Percentiles rank a stretch among this genome's conserved stretches.
Conservation (phyloP, 2,888 invertebrate genomes). For the Apoda limacodes region DNA sequence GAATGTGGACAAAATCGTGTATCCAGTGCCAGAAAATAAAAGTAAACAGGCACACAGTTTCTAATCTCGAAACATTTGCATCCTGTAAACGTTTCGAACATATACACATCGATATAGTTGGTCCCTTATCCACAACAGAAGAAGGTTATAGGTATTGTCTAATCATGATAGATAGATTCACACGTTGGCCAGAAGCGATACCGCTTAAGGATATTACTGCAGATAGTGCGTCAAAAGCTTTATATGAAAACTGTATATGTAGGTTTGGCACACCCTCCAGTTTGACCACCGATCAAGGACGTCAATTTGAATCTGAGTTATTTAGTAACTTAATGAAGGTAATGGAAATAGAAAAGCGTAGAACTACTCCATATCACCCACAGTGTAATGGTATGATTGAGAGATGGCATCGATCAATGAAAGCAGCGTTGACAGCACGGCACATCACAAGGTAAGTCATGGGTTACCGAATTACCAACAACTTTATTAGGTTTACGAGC, state of each 20-base stretch:
- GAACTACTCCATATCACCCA: constrained; percentile 21
- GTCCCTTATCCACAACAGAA: constrained; percentile 11
- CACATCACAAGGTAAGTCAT: constrained; percentile 2
- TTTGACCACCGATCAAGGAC: constrained; percentile 12
- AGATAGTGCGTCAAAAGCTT: constrained; percentile 18
- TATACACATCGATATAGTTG: constrained; percentile 16
- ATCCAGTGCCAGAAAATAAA: constrained; percentile 13
- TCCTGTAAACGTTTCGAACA: constrained; percentile 14
- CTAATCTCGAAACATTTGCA: constrained; percentile 6
- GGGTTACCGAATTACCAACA: constrained; percentile 23
- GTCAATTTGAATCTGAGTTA: constrained; percentile 26
- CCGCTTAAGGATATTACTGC: constrained; percentile 19
- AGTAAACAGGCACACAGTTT: constrained; percentile 12
- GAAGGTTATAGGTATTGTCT: constrained; percentile 19
- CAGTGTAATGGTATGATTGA: constrained; percentile 21
- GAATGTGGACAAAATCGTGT: constrained; percentile 9
- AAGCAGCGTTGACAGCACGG: constrained; percentile 17
- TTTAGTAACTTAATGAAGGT: constrained; percentile 18
- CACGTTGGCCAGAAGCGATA: constrained; percentile 20
- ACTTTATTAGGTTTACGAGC: constrained; percentile 26
- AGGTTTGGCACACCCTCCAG: constrained; percentile 9
- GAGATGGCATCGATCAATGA: constrained; percentile 21
- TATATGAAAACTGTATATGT: constrained; percentile 18
- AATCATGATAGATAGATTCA: constrained; percentile 18
- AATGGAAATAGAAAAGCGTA: constrained; percentile 14